Conservation (phyloP, 2,113 vertebrate species). For the Semnornis frantzii region DNA sequence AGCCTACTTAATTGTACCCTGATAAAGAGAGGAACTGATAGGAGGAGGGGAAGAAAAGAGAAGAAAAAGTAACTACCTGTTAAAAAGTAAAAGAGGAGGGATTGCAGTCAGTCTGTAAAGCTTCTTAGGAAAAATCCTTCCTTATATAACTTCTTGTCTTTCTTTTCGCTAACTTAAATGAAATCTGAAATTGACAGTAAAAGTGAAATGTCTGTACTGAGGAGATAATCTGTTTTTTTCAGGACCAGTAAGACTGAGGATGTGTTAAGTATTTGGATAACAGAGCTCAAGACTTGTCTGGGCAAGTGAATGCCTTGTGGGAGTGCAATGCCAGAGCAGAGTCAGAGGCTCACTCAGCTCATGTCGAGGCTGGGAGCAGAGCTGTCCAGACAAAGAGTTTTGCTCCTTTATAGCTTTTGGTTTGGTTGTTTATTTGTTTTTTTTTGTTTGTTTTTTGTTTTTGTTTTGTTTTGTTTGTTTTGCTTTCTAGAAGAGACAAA, state of each 20-base stretch:
- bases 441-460: neutral
- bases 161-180: neutral
- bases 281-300: neutral
- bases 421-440: no score
- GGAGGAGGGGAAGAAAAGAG: neutral
- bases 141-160: neutral
- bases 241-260: neutral
- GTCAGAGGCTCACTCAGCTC: neutral
- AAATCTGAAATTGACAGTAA: neutral
- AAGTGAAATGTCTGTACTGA: constrained; percentile 3
- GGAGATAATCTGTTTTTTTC: neutral
- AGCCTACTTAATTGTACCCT: constrained; percentile 1
- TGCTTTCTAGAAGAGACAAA: neutral
- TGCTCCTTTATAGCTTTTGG: neutral
- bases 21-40: neutral
- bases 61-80: neutral
- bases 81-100: constrained; percentile 12
- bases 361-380: neutral
- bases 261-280: neutral
- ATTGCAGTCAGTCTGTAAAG: constrained; percentile 14
- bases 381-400: neutral
- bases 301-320: neutral
- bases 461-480: neutral
- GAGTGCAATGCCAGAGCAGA: neutral
- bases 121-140: constrained; percentile 1